Conservation (phyloP, 2,888 invertebrate genomes). For the Mechanitis mazaeus region DNA sequence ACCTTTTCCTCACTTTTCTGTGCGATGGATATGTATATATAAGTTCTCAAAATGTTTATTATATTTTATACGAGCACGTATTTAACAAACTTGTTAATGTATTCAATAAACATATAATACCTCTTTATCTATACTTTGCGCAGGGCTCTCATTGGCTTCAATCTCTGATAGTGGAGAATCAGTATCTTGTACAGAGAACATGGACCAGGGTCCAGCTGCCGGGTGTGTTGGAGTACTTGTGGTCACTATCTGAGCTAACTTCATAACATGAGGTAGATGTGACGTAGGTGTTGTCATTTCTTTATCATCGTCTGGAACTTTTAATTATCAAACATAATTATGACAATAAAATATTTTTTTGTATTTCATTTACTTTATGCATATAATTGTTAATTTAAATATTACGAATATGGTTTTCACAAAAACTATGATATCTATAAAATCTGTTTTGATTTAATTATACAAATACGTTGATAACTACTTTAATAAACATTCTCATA, state of each 20-base stretch:
- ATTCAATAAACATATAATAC: slow-evolving; percentile 32
- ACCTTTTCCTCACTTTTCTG: neutral
- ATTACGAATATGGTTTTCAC: too few species aligned
- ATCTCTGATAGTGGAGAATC: slow-evolving; percentile 70
- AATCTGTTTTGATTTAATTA: too few species aligned
- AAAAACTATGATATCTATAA: too few species aligned
- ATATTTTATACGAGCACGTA: too few species aligned
- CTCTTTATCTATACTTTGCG: slow-evolving; percentile 52
- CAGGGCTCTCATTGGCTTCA: slow-evolving; percentile 59
- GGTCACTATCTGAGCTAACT: slow-evolving; percentile 53
- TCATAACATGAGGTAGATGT: slow-evolving; percentile 49
- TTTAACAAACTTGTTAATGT: neutral
- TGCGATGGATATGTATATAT: neutral
- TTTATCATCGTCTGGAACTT: slow-evolving; percentile 43
- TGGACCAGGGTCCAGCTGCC: slow-evolving; percentile 49
- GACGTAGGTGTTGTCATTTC: slow-evolving; percentile 64
- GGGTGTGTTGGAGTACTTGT: slow-evolving; percentile 68
- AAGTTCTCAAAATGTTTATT: neutral
- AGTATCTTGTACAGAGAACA: slow-evolving; percentile 57
- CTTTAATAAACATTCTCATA: neutral
- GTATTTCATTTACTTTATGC: too few species aligned
- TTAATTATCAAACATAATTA: neutral
- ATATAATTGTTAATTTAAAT: too few species aligned
- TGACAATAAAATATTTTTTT: too few species aligned
- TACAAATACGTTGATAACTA: too few species aligned